phyloP scores from a whole-genome alignment of 92 coral and sea anemone genomes.

The Umimayanthus chanpuru region DNA sequence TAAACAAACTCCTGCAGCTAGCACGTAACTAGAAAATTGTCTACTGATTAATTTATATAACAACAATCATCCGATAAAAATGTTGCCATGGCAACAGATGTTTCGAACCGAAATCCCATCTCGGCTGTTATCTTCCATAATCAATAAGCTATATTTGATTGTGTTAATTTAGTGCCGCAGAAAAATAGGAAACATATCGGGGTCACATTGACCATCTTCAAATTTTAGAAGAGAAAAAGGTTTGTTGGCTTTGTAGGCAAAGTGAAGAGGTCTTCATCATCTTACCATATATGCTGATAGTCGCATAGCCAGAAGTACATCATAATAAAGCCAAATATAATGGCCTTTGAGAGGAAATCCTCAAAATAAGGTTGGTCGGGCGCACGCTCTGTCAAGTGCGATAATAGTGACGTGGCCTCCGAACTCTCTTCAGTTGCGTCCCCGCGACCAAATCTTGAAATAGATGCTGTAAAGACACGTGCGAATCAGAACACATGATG shows the following conservation, averaged over 20 bases:
- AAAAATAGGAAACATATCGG: no score
- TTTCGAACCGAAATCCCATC: no score
- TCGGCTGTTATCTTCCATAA: no score
- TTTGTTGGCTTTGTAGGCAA: no score
- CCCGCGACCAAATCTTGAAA: conserved; percentile 89
- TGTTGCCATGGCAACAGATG: no score
- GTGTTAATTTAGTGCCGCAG: no score
- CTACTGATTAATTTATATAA: neutral
- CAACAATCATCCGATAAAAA: neutral
- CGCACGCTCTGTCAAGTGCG: conserved; percentile 78
- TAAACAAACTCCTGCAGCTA: no score
- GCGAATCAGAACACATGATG: neutral
- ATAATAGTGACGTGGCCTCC: conserved; percentile 52
- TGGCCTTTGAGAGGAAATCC: conserved; percentile 81
- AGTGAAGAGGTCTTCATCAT: neutral
- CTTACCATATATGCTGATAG: conserved; percentile 94
- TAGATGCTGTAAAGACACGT: conserved; percentile 50
- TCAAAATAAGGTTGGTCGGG: conserved; percentile 90
- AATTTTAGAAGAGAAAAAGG: no score
- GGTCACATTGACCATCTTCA: no score
- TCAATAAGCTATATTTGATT: no score
- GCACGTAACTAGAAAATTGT: neutral
- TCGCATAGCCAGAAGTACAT: conserved; percentile 97
- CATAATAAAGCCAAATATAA: conserved; percentile 92
- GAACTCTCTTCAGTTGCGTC: conserved; percentile 70